A percentile compares a stretch with the other conserved stretches of the same genome.
Evolutionary conservation across 2,113 vertebrate species (phyloP).

Genomic region (Neolamprologus sp.): DNA sequence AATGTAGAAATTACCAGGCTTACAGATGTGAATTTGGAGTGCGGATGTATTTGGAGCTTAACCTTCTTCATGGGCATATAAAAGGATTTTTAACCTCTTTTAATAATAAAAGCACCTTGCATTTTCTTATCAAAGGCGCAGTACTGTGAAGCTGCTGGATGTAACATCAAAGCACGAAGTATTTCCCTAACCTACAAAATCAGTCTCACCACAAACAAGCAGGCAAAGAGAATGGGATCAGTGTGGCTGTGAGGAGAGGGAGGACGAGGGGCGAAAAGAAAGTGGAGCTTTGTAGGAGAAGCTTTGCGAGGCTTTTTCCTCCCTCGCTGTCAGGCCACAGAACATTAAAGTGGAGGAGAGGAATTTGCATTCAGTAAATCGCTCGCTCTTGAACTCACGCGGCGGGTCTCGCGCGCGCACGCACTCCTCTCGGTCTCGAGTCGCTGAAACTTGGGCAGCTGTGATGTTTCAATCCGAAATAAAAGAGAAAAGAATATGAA

Average conservation of each 20-base stretch:
- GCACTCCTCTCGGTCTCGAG: neutral
- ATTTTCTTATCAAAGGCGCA: neutral
- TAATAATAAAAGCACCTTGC: slow-evolving; percentile 15
- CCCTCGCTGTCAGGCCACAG: slow-evolving; percentile 26
- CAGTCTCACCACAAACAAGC: slow-evolving; percentile 26
- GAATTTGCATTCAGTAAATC: slow-evolving; percentile 50
- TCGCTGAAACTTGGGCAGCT: neutral
- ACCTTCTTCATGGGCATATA: neutral
- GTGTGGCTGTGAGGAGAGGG: slow-evolving; percentile 18
- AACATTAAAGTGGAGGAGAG: slow-evolving; percentile 45
- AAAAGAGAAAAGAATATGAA: neutral
- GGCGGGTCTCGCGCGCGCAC: neutral
- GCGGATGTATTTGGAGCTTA: neutral
- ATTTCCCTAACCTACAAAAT: slow-evolving; percentile 10
- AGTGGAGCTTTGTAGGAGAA: slow-evolving; percentile 47
- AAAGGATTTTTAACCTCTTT: slow-evolving; percentile 12
- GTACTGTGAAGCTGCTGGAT: slow-evolving; percentile 12
- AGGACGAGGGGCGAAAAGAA: slow-evolving; percentile 15
- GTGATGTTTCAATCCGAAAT: neutral
- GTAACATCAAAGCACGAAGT: slow-evolving; percentile 46
- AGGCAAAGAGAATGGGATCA: slow-evolving; percentile 50
- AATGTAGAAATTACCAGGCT: neutral
- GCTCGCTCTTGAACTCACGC: neutral
- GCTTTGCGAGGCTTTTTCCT: slow-evolving; percentile 35
- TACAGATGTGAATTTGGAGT: neutral